A percentile compares a stretch with the other conserved stretches of the same genome.
Conservation (phyloP, 2,888 invertebrate species). For the Eupithecia centaureata region DNA sequence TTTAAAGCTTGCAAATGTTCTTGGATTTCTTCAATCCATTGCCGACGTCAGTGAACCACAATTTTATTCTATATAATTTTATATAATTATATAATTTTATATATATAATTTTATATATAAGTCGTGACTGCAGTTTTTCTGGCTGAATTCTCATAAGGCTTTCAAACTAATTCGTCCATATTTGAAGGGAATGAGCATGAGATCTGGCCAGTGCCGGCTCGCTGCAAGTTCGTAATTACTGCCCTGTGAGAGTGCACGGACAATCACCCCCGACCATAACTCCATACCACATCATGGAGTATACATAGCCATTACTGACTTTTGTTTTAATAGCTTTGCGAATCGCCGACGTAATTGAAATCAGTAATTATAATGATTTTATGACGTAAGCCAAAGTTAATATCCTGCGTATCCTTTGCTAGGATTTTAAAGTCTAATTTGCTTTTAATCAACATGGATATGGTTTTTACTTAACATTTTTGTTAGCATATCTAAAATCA, state of each 20-base stretch:
- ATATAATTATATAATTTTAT: no score
- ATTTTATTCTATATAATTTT: background rate
- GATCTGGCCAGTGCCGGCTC: conserved; percentile 19
- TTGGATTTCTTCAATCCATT: background rate
- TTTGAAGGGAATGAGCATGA: conserved; percentile 7
- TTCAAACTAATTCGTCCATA: background rate
- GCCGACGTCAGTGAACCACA: background rate
- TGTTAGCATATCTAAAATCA: conserved; percentile 2
- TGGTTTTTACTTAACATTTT: background rate
- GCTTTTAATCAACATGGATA: background rate
- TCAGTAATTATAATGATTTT: conserved; percentile 9
- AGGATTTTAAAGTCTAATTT: background rate
- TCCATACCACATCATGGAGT: conserved; percentile 13
- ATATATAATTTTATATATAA: no score
- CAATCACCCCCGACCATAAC: conserved; percentile 69
- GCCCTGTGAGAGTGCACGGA: conserved; percentile 71
- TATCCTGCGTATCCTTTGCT: conserved; percentile 1
- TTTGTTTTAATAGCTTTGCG: conserved; percentile 56
- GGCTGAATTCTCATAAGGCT: background rate
- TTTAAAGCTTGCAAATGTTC: no score
- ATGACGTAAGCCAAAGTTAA: background rate
- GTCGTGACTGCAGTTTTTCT: background rate
- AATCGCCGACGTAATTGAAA: conserved; percentile 45
- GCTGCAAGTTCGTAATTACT: conserved; percentile 58
- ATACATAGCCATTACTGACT: conserved; percentile 42